Percentiles rank a stretch among this genome's conserved stretches.
phyloP scores from a whole-genome alignment of 2,113 vertebrate species.

The Microcebus griseorufus region DNA sequence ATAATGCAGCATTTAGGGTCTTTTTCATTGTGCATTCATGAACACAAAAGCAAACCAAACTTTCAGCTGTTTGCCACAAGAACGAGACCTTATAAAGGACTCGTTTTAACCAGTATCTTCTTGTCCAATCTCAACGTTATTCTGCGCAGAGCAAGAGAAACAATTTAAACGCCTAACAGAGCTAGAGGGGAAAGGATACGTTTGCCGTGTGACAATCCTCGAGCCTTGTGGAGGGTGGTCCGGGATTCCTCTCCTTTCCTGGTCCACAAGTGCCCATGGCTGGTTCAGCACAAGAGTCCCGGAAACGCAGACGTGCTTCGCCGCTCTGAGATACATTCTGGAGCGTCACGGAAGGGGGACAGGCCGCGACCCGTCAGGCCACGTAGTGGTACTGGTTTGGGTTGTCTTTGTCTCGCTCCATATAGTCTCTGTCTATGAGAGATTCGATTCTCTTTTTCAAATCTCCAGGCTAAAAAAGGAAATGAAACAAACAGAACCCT shows the following conservation, averaged over 20 bases:
- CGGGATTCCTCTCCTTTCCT: conserved; percentile 61
- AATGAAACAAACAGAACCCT: not conserved
- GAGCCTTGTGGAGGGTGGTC: conserved; percentile 58
- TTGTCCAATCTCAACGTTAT: conserved; percentile 67
- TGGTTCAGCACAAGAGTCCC: conserved; percentile 70
- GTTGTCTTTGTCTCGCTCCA: conserved; percentile 98
- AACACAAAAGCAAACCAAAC: conserved; percentile 65
- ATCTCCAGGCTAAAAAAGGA: conserved; percentile 92
- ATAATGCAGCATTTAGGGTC: conserved; percentile 80
- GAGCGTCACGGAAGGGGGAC: conserved; percentile 48
- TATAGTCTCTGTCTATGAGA: conserved; percentile 98
- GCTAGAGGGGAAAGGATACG: conserved; percentile 48
- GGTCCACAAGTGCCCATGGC: conserved; percentile 70
- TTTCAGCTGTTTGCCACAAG: conserved; percentile 55
- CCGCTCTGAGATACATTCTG: conserved; percentile 67
- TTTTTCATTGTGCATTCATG: conserved; percentile 56
- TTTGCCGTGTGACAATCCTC: conserved; percentile 40
- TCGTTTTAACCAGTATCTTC: conserved; percentile 40
- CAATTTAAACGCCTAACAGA: conserved; percentile 65
- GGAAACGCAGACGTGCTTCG: conserved; percentile 62
- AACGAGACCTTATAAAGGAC: conserved; percentile 49
- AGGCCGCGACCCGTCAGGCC: conserved; percentile 86
- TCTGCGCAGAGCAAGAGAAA: conserved; percentile 73
- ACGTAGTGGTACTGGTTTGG: conserved; percentile 98
- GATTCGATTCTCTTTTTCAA: conserved; percentile 98